Conservation (phyloP, 35 echinoderm and acorn worm species). For the Chiridota heheva region DNA sequence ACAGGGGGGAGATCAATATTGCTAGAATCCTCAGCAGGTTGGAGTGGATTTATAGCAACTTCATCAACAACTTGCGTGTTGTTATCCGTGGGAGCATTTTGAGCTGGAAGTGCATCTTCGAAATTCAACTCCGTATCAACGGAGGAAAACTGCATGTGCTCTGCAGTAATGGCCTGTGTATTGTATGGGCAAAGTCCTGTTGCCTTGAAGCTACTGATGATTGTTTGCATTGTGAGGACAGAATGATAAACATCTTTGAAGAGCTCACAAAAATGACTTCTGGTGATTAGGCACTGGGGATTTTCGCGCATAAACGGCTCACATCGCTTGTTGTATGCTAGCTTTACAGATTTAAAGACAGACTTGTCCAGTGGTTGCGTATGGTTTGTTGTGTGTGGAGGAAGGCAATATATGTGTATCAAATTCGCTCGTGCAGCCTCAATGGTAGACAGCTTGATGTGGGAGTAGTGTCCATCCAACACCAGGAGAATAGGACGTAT, state of each 20-base stretch:
- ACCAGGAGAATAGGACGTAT: slow-evolving; percentile 20
- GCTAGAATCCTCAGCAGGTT: neutral
- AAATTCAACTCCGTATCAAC: slow-evolving; percentile 38
- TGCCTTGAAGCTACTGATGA: slow-evolving; percentile 61
- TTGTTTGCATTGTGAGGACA: slow-evolving; percentile 33
- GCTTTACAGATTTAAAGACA: slow-evolving; percentile 60
- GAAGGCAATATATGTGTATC: slow-evolving; percentile 41
- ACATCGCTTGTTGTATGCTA: slow-evolving; percentile 56
- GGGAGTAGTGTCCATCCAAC: slow-evolving; percentile 35
- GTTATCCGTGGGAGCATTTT: neutral
- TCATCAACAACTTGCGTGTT: neutral
- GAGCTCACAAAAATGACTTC: slow-evolving; percentile 59
- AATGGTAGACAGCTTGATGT: slow-evolving; percentile 10
- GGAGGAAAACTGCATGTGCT: slow-evolving; percentile 52
- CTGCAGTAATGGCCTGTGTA: slow-evolving; percentile 38
- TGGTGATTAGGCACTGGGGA: slow-evolving; percentile 49
- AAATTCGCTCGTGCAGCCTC: slow-evolving; percentile 30
- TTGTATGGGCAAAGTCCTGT: slow-evolving; percentile 59
- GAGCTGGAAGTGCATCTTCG: neutral
- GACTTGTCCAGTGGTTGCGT: slow-evolving; percentile 67
- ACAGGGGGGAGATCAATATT: slow-evolving; percentile 1
- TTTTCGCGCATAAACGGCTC: slow-evolving; percentile 62
- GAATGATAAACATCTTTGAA: slow-evolving; percentile 21
- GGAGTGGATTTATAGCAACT: slow-evolving; percentile 1
- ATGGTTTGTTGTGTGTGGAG: slow-evolving; percentile 64